phyloP scores from a whole-genome alignment of 2,888 invertebrate genomes.

The Himalopsyche kuldschensis region DNA sequence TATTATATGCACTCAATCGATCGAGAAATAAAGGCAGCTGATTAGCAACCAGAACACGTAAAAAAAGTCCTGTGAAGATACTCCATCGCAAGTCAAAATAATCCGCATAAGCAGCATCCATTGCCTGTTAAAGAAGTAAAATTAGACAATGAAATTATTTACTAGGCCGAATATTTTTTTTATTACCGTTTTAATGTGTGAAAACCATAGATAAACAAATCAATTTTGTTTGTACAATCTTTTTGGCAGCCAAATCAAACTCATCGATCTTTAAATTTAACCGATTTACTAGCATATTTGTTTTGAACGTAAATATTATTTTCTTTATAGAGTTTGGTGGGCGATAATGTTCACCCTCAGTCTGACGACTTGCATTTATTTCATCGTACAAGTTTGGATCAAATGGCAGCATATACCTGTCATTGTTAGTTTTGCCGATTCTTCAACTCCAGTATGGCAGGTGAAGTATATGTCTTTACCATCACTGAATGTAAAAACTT shows the following conservation, averaged over 20 bases:
- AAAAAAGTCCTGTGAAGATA: no score
- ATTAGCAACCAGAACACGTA: no score
- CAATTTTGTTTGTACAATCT: neutral
- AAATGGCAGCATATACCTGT: constrained; percentile 74
- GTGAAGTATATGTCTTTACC: constrained; percentile 43
- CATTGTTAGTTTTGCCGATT: constrained; percentile 74
- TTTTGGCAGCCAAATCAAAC: neutral
- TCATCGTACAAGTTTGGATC: constrained; percentile 66
- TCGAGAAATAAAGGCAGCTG: no score
- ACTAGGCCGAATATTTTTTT: no score
- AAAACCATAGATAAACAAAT: no score
- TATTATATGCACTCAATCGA: no score
- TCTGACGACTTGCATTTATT: constrained; percentile 60
- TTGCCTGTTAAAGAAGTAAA: no score
- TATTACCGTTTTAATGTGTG: no score
- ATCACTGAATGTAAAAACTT: no score
- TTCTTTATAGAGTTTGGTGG: constrained; percentile 64
- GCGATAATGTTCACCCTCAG: constrained; percentile 62
- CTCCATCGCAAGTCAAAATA: no score
- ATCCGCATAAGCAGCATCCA: no score
- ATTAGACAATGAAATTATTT: no score
- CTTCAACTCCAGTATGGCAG: constrained; percentile 69
- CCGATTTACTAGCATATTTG: neutral
- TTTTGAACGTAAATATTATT: neutral
- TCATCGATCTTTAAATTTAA: neutral